Evolutionary conservation across 2,797 vertebrate genomes (phyloP), one percentile per base, ranked within the genome.

Genomic region (Platalea minor): DNA sequence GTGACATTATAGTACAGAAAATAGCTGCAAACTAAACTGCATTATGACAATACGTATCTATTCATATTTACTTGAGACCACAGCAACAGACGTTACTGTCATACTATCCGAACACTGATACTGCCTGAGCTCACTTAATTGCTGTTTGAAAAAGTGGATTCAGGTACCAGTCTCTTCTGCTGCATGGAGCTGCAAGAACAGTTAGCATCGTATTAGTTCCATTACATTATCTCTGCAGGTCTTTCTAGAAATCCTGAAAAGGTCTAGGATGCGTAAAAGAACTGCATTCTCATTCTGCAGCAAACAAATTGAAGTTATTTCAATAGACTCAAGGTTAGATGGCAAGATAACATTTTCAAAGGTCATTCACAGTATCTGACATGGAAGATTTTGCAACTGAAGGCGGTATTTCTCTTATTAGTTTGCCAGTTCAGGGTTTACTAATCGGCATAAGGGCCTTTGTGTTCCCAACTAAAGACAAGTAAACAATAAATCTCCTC

Each of bases 311-410:
- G 20, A 94, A 87, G 14, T 48, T 91, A 79, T 96, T 97, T 96
- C 29, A 81, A 37, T 90, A 85, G 65, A 60, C 8, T 79, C 73
- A 72, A 91, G 70, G 94, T 89, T 80, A 92, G 65, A 86, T 84
- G 26, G 24, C 72, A 93, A 89, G 43, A 61, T 86, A 96, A 88
- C 35, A 86, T 93, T 96, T 97, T 97, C 61, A 94, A 95, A 97
- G 70, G 72, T 92, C 79, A 90, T 77, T 60, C 74, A 43, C 25
- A 33, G 37, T 41, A 56, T 46, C 61, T 77, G 68, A 70, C 68
- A n/a, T 51, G 31, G 25, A 91, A 53, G 12, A 68, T 2, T 65
- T 94, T 88, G 37, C 51, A 91, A 77, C 28, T 64, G 33, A 78
- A 86, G 37, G 19, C 9, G 12, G 26, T 91, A 69, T 53, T 96